A percentile compares a stretch with the other conserved stretches of the same genome.
These are phyloP conservation scores for Meteorus colon DNA, from an alignment of 2,888 invertebrate genomes.

Conservation along the genomic window DNA sequence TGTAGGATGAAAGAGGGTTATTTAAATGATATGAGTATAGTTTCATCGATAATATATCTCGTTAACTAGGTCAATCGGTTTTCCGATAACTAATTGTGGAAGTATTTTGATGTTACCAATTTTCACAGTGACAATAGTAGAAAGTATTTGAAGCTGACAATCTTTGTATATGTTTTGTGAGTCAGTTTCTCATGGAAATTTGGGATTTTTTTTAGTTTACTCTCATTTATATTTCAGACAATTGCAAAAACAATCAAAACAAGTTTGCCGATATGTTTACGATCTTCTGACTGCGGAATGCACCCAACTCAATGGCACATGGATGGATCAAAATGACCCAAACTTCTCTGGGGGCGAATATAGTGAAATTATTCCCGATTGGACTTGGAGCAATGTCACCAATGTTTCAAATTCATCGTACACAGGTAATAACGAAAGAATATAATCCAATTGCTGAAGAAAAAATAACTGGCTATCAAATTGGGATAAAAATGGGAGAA, in stretches of 20 bases:
- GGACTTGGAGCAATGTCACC: constrained; percentile 64
- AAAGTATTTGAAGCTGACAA: too few relatives aligned
- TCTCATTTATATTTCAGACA: constrained; percentile 76
- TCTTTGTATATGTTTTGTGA: neutral
- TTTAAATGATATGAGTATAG: too few relatives aligned
- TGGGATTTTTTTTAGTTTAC: neutral
- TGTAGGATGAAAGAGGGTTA: too few relatives aligned
- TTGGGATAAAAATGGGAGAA: too few relatives aligned
- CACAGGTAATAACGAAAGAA: constrained; percentile 56
- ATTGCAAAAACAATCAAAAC: constrained; percentile 83
- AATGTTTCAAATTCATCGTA: constrained; percentile 63
- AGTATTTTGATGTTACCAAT: too few relatives aligned
- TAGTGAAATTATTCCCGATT: constrained; percentile 68
- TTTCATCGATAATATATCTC: too few relatives aligned
- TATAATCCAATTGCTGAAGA: constrained; percentile 33
- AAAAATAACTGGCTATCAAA: neutral
- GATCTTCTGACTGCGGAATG: constrained; percentile 79
- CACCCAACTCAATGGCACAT: constrained; percentile 76
- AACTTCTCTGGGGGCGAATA: constrained; percentile 72
- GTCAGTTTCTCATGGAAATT: neutral
- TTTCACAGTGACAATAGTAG: too few relatives aligned
- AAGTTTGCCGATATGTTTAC: constrained; percentile 81
- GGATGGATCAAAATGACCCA: constrained; percentile 69
- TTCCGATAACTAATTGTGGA: too few relatives aligned
- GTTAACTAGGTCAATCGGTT: too few relatives aligned